Evolutionary conservation across 2,888 invertebrate genomes (phyloP).

Genomic region (Venusia cambrica): DNA sequence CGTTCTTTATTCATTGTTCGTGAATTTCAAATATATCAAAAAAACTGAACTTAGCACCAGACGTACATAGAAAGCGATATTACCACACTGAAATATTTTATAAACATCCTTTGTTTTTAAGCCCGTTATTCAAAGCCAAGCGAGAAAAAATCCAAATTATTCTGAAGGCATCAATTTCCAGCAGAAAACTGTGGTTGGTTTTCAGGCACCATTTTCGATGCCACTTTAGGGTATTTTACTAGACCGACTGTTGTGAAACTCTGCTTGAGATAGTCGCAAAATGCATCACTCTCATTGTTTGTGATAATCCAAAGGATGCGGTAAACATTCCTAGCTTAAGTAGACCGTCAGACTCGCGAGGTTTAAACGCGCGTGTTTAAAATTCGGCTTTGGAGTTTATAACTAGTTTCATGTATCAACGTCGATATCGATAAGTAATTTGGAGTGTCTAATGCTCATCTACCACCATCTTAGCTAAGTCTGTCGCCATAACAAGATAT

Average conservation of each 20-base stretch:
- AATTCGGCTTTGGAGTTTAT: too few relatives aligned
- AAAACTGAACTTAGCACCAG: slow-evolving; percentile 17
- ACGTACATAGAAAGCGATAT: slow-evolving; percentile 5
- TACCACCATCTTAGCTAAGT: too few relatives aligned
- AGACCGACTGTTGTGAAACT: slow-evolving; percentile 11
- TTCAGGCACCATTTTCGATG: slow-evolving; percentile 7
- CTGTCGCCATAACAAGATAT: too few relatives aligned
- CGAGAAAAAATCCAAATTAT: too few relatives aligned
- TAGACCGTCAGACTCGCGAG: slow-evolving; percentile 3
- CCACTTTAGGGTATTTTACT: slow-evolving; percentile 6
- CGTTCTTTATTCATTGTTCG: slow-evolving; percentile 27
- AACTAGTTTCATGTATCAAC: too few relatives aligned
- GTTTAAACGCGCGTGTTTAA: too few relatives aligned
- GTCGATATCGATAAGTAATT: too few relatives aligned
- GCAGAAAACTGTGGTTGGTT: slow-evolving; percentile 12
- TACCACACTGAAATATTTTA: slow-evolving; percentile 2
- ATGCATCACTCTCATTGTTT: slow-evolving; percentile 14
- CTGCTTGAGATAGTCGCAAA: slow-evolving; percentile 11
- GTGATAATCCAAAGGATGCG: slow-evolving; percentile 5
- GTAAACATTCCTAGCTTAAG: slow-evolving; percentile 6
- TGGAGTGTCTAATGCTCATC: too few relatives aligned
- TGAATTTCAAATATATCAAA: slow-evolving; percentile 18
- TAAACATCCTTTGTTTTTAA: not conserved
- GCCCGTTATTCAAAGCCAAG: too few relatives aligned
- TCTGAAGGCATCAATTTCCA: too few relatives aligned